Conservation (phyloP, 2,888 invertebrate genomes). For the Spisula subtruncata region DNA sequence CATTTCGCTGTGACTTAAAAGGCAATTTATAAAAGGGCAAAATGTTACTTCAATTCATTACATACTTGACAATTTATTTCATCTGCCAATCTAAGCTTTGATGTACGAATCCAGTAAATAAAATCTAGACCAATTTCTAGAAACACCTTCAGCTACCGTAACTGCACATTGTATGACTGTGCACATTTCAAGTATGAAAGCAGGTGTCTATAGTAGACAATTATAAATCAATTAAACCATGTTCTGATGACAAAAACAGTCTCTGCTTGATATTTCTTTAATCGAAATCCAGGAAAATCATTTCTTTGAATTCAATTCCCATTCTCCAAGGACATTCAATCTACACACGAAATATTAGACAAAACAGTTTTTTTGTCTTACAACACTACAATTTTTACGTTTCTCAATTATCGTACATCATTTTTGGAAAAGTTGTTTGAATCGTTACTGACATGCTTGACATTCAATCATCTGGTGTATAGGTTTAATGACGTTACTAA, state of each 20-base stretch:
- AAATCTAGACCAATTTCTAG: slow-evolving; percentile 8
- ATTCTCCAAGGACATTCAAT: slow-evolving; percentile 2
- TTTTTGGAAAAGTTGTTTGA: slow-evolving; percentile 9
- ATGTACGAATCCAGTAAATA: not conserved
- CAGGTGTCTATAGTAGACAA: not conserved
- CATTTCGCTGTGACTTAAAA: slow-evolving; percentile 28
- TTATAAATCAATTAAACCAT: slow-evolving; percentile 3
- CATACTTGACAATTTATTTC: slow-evolving; percentile 14
- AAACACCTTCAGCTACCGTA: not conserved
- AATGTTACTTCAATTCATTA: slow-evolving; percentile 21
- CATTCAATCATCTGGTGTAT: slow-evolving; percentile 24
- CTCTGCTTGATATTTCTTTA: slow-evolving; percentile 11
- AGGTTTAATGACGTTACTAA: not conserved
- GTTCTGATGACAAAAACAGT: slow-evolving; percentile 5
- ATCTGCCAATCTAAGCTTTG: not conserved
- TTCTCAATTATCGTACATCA: slow-evolving; percentile 19
- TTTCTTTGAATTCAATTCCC: slow-evolving; percentile 11
- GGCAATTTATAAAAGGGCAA: slow-evolving; percentile 18
- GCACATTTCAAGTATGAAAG: not conserved
- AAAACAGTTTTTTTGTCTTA: not conserved
- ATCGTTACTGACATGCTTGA: not conserved
- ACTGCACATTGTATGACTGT: not conserved
- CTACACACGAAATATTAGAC: not conserved
- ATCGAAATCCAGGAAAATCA: slow-evolving; percentile 19
- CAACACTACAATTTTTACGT: not conserved